Evolutionary conservation across 2,888 invertebrate genomes (phyloP).

Genomic region (Spicauda simplicius): DNA sequence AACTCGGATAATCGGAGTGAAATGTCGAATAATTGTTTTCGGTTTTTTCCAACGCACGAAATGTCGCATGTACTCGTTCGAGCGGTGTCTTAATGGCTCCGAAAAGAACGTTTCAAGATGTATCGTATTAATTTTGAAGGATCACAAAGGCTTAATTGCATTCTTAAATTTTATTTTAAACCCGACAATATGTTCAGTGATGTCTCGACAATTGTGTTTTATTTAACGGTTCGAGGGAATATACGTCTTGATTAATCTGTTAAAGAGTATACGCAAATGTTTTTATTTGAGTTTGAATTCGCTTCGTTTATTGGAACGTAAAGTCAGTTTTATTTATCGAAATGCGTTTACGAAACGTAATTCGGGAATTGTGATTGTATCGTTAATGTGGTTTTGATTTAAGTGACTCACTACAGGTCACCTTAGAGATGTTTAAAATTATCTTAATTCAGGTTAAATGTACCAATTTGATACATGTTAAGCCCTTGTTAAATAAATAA

Average conservation of each 20-base stretch:
- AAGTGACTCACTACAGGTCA: constrained; percentile 17
- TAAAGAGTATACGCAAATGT: constrained; percentile 54
- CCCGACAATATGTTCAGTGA: constrained; percentile 73
- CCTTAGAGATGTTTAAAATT: background rate
- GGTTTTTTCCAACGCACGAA: constrained; percentile 48
- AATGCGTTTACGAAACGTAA: constrained; percentile 56
- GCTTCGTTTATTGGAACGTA: constrained; percentile 64
- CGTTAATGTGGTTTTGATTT: constrained; percentile 22
- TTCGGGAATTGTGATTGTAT: constrained; percentile 40
- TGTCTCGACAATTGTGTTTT: constrained; percentile 51
- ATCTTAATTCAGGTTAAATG: background rate
- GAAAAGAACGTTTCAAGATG: constrained; percentile 60
- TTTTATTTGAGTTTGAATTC: constrained; percentile 24
- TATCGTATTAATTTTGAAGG: constrained; percentile 73
- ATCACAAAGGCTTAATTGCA: constrained; percentile 74
- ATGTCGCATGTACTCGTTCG: constrained; percentile 57
- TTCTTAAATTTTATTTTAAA: constrained; percentile 78
- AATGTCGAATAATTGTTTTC: constrained; percentile 43
- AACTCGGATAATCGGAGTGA: constrained; percentile 37
- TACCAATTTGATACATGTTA: background rate
- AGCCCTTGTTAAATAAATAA: too few relatives aligned
- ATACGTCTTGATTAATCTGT: constrained; percentile 66
- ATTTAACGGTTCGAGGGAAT: constrained; percentile 60
- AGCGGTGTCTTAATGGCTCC: constrained; percentile 71
- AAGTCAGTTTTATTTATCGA: constrained; percentile 71